Conservation (phyloP, 2,888 invertebrate species). For the Lamellibrachia columna region DNA sequence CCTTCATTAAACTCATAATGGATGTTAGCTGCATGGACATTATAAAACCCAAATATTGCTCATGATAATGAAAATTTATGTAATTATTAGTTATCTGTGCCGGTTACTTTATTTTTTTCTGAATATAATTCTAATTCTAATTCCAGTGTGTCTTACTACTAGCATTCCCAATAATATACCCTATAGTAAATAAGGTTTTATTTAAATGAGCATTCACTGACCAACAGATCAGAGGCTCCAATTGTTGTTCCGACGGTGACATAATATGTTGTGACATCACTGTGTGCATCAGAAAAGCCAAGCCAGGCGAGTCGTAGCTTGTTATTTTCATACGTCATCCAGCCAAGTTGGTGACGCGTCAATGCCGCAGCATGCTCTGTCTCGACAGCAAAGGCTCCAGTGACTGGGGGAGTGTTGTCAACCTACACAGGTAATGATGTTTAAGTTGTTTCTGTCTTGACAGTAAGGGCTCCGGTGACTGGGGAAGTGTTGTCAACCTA, state of each 20-base stretch:
- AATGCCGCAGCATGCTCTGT: constrained; percentile 25
- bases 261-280: constrained; percentile 21
- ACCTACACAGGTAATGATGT: constrained; percentile 17
- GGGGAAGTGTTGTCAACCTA: not conserved
- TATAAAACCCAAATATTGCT: no score
- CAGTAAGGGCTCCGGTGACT: not conserved
- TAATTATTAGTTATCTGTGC: no score
- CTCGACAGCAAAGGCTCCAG: constrained; percentile 24
- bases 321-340: constrained; percentile 20
- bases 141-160: no score
- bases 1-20: no score
- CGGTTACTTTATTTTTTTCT: no score
- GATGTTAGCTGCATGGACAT: no score
- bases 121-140: no score
- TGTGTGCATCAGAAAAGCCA: constrained; percentile 30
- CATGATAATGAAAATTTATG: no score
- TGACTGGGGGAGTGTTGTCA: constrained; percentile 23
- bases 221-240: not conserved
- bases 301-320: constrained; percentile 30
- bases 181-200: not conserved
- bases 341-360: constrained; percentile 20
- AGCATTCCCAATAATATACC: not conserved
- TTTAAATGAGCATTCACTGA: not conserved
- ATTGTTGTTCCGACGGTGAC: constrained; percentile 14
- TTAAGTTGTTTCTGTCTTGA: no score